A percentile compares a stretch with the other conserved stretches of the same genome.
Evolutionary conservation across 2,113 vertebrate species (phyloP).

Genomic region (Australoheros scitulus): DNA sequence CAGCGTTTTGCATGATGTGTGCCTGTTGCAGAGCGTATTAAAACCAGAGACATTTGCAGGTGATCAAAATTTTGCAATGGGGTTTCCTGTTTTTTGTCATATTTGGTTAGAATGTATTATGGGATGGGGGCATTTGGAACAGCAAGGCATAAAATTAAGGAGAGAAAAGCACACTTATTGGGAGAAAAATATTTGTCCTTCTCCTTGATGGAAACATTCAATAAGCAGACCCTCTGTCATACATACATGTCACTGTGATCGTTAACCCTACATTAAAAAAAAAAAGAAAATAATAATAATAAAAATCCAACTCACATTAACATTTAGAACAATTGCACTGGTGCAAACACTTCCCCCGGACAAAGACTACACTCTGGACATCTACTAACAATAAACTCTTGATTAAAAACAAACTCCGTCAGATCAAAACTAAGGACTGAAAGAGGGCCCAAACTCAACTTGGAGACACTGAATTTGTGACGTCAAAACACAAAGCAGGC

Average conservation of each 20-base stretch:
- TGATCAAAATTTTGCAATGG: constrained; percentile 21
- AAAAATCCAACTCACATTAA: constrained; percentile 45
- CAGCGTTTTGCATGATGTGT: neutral
- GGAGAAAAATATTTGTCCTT: constrained; percentile 27
- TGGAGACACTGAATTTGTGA: constrained; percentile 62
- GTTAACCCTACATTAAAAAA: constrained; percentile 1
- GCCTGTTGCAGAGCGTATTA: constrained; percentile 19
- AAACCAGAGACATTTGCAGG: constrained; percentile 12
- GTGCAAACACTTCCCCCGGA: constrained; percentile 43
- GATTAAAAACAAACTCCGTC: constrained; percentile 54
- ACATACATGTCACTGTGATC: constrained; percentile 30
- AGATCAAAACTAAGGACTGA: constrained; percentile 48
- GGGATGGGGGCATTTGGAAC: neutral
- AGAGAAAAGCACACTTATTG: constrained; percentile 16
- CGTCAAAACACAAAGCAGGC: constrained; percentile 67
- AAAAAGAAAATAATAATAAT: neutral
- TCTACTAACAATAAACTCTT: constrained; percentile 62
- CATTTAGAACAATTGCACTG: constrained; percentile 69
- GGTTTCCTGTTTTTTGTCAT: constrained; percentile 8
- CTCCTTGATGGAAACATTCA: constrained; percentile 70
- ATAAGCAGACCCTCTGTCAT: constrained; percentile 34
- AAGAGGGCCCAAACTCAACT: constrained; percentile 54
- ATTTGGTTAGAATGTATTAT: constrained; percentile 13
- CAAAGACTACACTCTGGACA: constrained; percentile 65
- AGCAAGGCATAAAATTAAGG: constrained; percentile 41